Percentiles rank a stretch among this genome's conserved stretches.
Evolutionary conservation across 2,113 vertebrate species (phyloP).

Genomic region (Cisticola juncidis): DNA sequence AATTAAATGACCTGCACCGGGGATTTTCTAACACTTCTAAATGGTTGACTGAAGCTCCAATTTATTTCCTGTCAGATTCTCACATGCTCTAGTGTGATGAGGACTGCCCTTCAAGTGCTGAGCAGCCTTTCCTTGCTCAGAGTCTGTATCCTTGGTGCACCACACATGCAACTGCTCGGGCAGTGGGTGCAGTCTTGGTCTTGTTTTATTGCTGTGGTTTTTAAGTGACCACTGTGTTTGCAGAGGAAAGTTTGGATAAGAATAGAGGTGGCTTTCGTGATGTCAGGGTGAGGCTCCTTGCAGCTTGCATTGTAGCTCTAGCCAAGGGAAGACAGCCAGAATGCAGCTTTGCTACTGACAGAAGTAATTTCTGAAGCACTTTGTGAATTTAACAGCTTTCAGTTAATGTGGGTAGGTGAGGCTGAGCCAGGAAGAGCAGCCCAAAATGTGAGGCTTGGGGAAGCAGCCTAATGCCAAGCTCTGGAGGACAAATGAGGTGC

Average conservation of each 20-base stretch:
- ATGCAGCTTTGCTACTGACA: neutral
- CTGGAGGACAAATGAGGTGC: neutral
- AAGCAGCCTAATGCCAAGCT: neutral
- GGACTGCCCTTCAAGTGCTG: neutral
- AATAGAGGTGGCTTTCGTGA: neutral
- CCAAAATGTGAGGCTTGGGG: neutral
- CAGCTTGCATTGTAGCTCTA: neutral
- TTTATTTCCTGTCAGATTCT: constrained; percentile 54
- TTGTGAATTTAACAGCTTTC: neutral
- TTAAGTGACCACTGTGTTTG: neutral
- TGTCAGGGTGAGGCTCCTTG: neutral
- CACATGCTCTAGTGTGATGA: neutral
- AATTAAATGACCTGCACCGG: neutral
- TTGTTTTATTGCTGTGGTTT: neutral
- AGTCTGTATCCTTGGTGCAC: neutral
- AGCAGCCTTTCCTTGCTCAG: neutral
- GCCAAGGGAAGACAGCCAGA: neutral
- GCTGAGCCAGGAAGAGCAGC: neutral
- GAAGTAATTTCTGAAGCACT: neutral
- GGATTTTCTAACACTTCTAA: constrained; percentile 7
- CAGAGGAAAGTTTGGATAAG: neutral
- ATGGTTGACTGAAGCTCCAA: constrained; percentile 41
- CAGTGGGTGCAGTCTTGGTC: neutral
- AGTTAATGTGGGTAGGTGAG: neutral
- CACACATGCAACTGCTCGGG: neutral